Percentiles rank a stretch among this genome's conserved stretches.
phyloP scores from a whole-genome alignment of 2,888 invertebrate species.

The Lordiphosa andalusiaca region DNA sequence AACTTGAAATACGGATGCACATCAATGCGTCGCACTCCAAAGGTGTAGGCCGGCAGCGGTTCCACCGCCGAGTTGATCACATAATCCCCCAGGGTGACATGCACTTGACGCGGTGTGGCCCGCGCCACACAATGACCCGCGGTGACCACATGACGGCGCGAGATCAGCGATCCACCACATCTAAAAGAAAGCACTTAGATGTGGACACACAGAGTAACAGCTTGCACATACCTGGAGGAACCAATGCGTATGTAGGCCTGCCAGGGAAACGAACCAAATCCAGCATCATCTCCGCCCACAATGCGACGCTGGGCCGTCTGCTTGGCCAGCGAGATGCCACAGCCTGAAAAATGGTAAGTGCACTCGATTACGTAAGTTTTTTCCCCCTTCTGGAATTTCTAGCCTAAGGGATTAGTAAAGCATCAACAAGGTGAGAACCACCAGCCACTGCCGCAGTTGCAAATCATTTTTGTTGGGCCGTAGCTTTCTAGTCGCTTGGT shows the following conservation, averaged over 20 bases:
- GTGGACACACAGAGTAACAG: fast-evolving
- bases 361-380: neutral
- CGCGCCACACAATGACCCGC: constrained; percentile 97
- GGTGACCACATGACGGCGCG: constrained; percentile 94
- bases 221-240: constrained; percentile 85
- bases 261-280: constrained; percentile 97
- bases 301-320: constrained; percentile 93
- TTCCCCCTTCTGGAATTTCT: neutral
- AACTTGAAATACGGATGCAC: constrained; percentile 96
- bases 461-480: constrained; percentile 12
- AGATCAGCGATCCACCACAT: constrained; percentile 95
- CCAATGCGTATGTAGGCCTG: constrained; percentile 97
- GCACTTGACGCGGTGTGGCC: constrained; percentile 93
- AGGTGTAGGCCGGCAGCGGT: constrained; percentile 93
- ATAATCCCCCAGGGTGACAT: constrained; percentile 92
- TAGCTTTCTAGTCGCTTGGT: constrained; percentile 25
- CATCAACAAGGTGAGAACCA: constrained; percentile 18
- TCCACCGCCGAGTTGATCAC: constrained; percentile 96
- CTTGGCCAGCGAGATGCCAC: constrained; percentile 91
- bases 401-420: constrained; percentile 23
- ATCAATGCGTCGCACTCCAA: constrained; percentile 93
- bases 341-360: constrained; percentile 83
- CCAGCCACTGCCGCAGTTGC: constrained; percentile 24
- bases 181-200: constrained; percentile 80
- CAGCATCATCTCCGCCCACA: constrained; percentile 96